Conservation (phyloP, 2,797 vertebrate species). For the Poecilia wingei region DNA sequence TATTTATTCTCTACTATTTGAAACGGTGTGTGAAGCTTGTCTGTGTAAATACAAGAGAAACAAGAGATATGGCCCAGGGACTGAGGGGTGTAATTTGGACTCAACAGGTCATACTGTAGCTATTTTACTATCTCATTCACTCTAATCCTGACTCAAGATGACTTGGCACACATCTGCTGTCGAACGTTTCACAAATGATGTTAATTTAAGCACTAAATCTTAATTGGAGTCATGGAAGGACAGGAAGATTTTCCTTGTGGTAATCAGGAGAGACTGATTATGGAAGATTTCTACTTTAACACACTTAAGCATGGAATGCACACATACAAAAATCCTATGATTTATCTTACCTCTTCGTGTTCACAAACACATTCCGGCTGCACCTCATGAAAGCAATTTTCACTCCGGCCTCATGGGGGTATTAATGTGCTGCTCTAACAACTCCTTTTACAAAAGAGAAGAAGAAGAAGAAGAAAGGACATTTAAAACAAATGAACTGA, state of each 20-base stretch:
- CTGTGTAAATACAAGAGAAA: slow-evolving; percentile 61
- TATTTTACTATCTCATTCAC: slow-evolving; percentile 49
- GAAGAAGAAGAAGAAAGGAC: not conserved
- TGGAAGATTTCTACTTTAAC: not conserved
- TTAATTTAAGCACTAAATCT: slow-evolving; percentile 62
- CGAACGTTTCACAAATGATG: slow-evolving; percentile 39
- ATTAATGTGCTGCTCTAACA: not conserved
- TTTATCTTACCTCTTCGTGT: not conserved
- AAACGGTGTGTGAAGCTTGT: slow-evolving; percentile 28
- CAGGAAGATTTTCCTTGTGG: slow-evolving; percentile 41
- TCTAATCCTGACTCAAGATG: slow-evolving; percentile 47
- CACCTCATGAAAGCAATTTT: not conserved
- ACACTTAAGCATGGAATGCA: not conserved
- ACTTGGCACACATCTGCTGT: slow-evolving; percentile 42
- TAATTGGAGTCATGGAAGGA: slow-evolving; percentile 51
- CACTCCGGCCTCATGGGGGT: not conserved
- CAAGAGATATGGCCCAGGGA: slow-evolving; percentile 22
- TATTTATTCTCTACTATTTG: slow-evolving; percentile 39
- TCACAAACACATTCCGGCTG: not conserved
- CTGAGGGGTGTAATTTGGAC: slow-evolving; percentile 14
- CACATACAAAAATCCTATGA: not conserved
- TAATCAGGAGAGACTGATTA: slow-evolving; percentile 8
- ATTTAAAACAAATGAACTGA: not conserved
- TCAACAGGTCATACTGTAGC: slow-evolving; percentile 36
- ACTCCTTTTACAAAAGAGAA: not conserved